Conservation (phyloP, 2,113 vertebrate species). For the Sinocyclocheilus anshuiensis region DNA sequence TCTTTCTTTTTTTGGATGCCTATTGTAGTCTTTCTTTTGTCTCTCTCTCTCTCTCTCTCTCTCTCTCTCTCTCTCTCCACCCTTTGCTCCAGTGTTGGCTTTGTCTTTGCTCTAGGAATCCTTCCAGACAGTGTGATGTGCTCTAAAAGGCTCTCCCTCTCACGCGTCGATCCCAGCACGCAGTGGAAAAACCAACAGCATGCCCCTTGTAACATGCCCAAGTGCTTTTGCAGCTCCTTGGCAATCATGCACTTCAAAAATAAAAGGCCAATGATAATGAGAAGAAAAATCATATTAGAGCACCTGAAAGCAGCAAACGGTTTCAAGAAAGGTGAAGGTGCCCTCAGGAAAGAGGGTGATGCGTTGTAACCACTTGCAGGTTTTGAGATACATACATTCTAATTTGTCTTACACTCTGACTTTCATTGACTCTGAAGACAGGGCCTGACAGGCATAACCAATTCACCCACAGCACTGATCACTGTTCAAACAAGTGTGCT, state of each 20-base stretch:
- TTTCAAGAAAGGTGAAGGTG: background rate
- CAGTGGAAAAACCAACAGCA: slow-evolving; percentile 45
- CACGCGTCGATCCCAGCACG: slow-evolving; percentile 15
- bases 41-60: background rate
- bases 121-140: slow-evolving; percentile 48
- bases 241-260: slow-evolving; percentile 29
- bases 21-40: slow-evolving; percentile 22
- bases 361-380: background rate
- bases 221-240: slow-evolving; percentile 29
- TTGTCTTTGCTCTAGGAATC: slow-evolving; percentile 43
- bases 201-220: slow-evolving; percentile 27
- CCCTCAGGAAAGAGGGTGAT: background rate
- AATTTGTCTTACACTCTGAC: slow-evolving; percentile 9
- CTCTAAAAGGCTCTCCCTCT: slow-evolving; percentile 51
- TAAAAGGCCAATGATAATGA: slow-evolving; percentile 19
- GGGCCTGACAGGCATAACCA: slow-evolving; percentile 7
- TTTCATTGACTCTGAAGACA: slow-evolving; percentile 32
- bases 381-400: background rate
- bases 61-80: background rate
- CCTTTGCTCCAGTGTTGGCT: slow-evolving; percentile 4
- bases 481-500: slow-evolving; percentile 36
- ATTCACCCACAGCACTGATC: slow-evolving; percentile 14
- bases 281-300: slow-evolving; percentile 12
- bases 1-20: background rate
- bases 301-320: background rate